Conservation (phyloP, 2,797 vertebrate genomes). For the Salarias fasciatus region DNA sequence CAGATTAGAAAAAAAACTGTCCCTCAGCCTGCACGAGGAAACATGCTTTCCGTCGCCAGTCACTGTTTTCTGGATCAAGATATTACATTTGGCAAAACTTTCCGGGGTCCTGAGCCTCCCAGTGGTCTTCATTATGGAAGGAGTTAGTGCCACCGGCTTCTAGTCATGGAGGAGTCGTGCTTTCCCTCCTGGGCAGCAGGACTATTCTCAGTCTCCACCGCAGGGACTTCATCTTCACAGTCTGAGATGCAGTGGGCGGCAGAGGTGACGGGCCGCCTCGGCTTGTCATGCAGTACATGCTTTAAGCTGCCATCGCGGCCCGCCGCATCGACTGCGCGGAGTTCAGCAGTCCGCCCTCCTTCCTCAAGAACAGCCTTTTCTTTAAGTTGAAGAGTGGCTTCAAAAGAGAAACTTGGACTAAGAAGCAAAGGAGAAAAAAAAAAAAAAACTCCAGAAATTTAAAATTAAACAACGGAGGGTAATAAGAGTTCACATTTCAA, state of each 20-base stretch:
- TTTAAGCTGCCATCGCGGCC: conserved; percentile 16
- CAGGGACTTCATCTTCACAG: conserved; percentile 25
- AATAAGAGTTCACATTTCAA: background rate
- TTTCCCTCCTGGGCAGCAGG: conserved; percentile 27
- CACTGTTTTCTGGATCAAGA: conserved; percentile 7
- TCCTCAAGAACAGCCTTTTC: background rate
- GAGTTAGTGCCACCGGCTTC: conserved; percentile 42
- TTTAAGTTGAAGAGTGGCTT: background rate
- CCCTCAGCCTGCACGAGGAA: no score
- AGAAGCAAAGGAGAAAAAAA: background rate
- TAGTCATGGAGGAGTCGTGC: conserved; percentile 29
- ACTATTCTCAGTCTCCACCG: conserved; percentile 37
- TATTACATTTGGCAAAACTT: conserved; percentile 6
- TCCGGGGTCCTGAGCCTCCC: conserved; percentile 38
- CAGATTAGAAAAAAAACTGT: no score
- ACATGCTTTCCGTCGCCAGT: background rate
- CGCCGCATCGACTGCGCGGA: conserved; percentile 5
- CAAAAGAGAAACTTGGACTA: background rate
- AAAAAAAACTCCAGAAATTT: background rate
- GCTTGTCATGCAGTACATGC: conserved; percentile 25
- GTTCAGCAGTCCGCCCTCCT: conserved; percentile 1
- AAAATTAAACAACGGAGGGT: background rate
- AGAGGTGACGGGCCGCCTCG: conserved; percentile 32
- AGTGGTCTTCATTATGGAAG: conserved; percentile 63
- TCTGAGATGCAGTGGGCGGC: conserved; percentile 21